Conservation (phyloP, 64 coral and sea anemone genomes). For the Porites lutea region DNA sequence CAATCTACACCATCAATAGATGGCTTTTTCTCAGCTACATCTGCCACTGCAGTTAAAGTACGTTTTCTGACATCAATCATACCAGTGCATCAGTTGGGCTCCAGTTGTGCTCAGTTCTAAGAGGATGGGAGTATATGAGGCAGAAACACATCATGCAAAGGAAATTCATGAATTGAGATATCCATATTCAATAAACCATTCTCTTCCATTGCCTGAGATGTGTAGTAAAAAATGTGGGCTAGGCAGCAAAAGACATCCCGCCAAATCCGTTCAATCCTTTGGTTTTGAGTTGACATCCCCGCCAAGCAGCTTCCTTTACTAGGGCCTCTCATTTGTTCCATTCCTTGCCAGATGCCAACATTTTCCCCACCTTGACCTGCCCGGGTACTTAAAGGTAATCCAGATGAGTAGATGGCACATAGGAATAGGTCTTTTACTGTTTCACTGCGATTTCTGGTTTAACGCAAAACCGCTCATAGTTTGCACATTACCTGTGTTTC, state of each 20-base stretch:
- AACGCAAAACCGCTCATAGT: no score
- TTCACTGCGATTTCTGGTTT: neutral
- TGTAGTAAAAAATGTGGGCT: no score
- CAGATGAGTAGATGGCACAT: constrained; percentile 16
- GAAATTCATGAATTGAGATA: constrained; percentile 14
- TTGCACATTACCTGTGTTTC: no score
- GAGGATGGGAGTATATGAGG: constrained; percentile 32
- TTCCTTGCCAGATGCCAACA: constrained; percentile 20
- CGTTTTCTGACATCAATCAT: constrained; percentile 45
- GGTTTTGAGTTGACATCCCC: constrained; percentile 38
- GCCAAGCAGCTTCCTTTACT: constrained; percentile 27
- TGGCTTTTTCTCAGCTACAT: constrained; percentile 12
- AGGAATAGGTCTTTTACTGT: constrained; percentile 7
- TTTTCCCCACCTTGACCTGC: constrained; percentile 17
- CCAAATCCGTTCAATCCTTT: constrained; percentile 23
- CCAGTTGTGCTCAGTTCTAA: constrained; percentile 44
- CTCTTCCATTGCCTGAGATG: constrained; percentile 13
- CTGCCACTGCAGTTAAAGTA: constrained; percentile 30
- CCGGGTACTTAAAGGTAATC: neutral
- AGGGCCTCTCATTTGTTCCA: constrained; percentile 27
- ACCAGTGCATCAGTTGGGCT: constrained; percentile 16
- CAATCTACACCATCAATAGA: constrained; percentile 40
- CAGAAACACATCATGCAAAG: constrained; percentile 29
- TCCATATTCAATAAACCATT: constrained; percentile 27
- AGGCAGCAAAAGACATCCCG: constrained; percentile 18